These are phyloP conservation scores for Trissoscelio sp. DNA, from an alignment of 2,888 invertebrate species.

Conservation along the genomic window DNA sequence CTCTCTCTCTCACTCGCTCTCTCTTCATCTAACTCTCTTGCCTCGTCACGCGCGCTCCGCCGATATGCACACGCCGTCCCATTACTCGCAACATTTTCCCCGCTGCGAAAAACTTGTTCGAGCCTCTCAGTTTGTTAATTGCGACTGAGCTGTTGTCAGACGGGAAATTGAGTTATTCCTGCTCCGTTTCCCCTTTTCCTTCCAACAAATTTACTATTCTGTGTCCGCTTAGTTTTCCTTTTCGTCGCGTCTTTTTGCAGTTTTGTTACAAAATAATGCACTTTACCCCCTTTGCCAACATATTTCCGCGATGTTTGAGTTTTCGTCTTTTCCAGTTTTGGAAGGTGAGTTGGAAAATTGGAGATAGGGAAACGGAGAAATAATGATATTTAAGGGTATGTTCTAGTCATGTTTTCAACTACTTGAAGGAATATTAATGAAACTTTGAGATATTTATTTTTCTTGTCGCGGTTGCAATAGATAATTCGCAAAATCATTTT, in stretches of 20 bases:
- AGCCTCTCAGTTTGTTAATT: constrained; percentile 77
- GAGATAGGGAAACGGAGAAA: too few relatives aligned
- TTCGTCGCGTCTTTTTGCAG: not conserved
- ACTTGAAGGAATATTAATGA: too few relatives aligned
- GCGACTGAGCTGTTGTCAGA: constrained; percentile 78
- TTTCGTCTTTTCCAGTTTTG: constrained; percentile 15
- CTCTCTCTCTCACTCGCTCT: too few relatives aligned
- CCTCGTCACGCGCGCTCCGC: constrained; percentile 62
- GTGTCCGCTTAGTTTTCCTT: constrained; percentile 44
- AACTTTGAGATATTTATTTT: too few relatives aligned
- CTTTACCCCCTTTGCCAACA: constrained; percentile 13
- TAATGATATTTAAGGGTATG: too few relatives aligned
- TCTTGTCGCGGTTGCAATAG: too few relatives aligned
- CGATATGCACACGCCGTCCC: constrained; percentile 68
- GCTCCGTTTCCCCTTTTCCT: constrained; percentile 67
- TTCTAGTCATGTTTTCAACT: too few relatives aligned
- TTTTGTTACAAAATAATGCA: constrained; percentile 1
- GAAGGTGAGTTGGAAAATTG: too few relatives aligned
- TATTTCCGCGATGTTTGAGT: constrained; percentile 19
- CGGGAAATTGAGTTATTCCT: constrained; percentile 76
- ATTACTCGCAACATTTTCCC: constrained; percentile 65
- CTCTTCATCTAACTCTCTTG: constrained; percentile 34
- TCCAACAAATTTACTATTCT: constrained; percentile 56
- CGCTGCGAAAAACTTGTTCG: constrained; percentile 70
- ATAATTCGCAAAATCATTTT: too few relatives aligned